Evolutionary conservation across 2,797 vertebrate genomes (phyloP), one percentile per base, ranked within the genome.

Genomic region (Enteromius paludinosus): DNA sequence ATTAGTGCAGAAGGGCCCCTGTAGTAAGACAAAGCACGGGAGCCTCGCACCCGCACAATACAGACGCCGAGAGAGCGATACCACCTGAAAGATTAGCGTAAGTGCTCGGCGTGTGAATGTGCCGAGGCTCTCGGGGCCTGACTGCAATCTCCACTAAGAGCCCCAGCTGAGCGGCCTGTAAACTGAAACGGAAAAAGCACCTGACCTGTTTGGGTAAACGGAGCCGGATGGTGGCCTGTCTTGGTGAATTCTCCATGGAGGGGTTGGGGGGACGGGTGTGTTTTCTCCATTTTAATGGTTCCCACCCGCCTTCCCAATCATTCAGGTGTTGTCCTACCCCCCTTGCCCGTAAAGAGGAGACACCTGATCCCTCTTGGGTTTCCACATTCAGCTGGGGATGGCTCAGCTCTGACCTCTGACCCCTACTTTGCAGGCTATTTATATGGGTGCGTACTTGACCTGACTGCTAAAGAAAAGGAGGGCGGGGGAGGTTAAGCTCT

Each of bases 401-500:
- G 85, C 85, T 83, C 30, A 71, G 81, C 38, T 61, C 82, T 88
- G 86, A 91, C 87, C 90, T 90, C 73, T 90, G 88, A 65, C 91
- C 88, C 78, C 85, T 84, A 71, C 84, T 87, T 68, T 68, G 47
- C 65, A 81, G 86, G 79, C 89, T 93, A 91, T 91, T 92, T 91
- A 91, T 91, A 91, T 83, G 78, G 87, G 43, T 81, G 86, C 64
- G 62, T 89, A 90, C 83, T 89, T 87, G 84, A 90, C 89, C 86
- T 89, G 84, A 80, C 79, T 81, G 80, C 78, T 86, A 78, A 76
- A 83, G 70, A 80, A 83, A 84, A 80, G 68, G 75, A 77, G 54
- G 25, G 35, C 17, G 64, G 33, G 23, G 76, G 79, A 76, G 54
- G 25, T 79, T 76, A 83, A 78, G 49, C 83, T 82, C 41, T 43